Evolutionary conservation across 2,888 invertebrate species (phyloP), one percentile per base, ranked within the genome.

Genomic region (Leucophora obtusa): DNA sequence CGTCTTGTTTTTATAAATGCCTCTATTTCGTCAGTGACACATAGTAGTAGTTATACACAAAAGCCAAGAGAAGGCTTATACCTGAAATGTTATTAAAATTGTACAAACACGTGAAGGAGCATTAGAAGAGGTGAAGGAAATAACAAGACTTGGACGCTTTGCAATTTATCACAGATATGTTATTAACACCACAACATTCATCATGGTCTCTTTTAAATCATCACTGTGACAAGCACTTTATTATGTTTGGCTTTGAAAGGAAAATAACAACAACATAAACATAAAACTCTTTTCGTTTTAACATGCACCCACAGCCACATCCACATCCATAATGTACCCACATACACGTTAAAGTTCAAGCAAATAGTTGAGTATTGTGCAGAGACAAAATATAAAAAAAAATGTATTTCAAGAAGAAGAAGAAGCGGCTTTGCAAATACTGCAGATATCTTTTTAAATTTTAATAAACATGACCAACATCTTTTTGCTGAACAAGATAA

Each of bases 181-280:
- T 77, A 77, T 76, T 73, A 81, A 74, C 77, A 81, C 73, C 69
- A 77, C 70, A 77, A 73, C 66, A 81, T 81, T 81, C 70, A 81
- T 81, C 81, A 81, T 77, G 73, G 73, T 56, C 73, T 81, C 73
- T 59, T 81, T 73, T 77, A 81, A 81, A 81, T 81, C 77, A 81
- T 74, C 77, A 74, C 81, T 73, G 65, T 81, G 81, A 77, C 77
- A 81, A 70, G 69, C 73, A 81, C 77, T 81, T 77, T 81, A 81
- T 76, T 76, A 76, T 72, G 69, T 73, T 77, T 70, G 60, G 76
- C 59, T 66, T 77, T 47, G 28, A 14, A 56, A 21, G 4, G 21
- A 21, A 21, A 21, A 21, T 21, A 21, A 21, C 21, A 21, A 21
- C 21, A 21, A 28, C 6, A 35, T 14, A 50, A 2, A 50, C 9